These are phyloP conservation scores for Rhabdornis inornatus DNA, from an alignment of 2,113 vertebrate species.

Conservation along the genomic window DNA sequence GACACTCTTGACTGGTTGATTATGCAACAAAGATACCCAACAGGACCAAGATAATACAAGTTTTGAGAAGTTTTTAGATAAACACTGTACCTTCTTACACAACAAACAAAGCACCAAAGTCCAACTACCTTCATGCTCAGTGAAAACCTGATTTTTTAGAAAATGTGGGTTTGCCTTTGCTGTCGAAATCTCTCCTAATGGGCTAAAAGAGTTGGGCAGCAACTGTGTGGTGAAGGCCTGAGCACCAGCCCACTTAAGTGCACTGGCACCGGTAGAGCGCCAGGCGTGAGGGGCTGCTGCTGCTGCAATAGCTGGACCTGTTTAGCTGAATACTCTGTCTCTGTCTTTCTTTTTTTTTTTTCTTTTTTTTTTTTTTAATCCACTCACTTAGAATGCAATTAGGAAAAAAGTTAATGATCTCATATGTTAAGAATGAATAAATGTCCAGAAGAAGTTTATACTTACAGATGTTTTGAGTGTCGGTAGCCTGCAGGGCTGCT, in stretches of 20 bases:
- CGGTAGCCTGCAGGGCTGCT: constrained; percentile 35
- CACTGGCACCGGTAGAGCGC: constrained; percentile 65
- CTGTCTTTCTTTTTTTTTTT: not conserved
- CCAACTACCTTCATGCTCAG: not conserved
- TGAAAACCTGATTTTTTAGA: constrained; percentile 6
- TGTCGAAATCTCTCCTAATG: not conserved
- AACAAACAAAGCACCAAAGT: not conserved
- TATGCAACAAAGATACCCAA: accelerated
- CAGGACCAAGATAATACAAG: not conserved
- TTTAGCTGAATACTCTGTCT: constrained; percentile 36
- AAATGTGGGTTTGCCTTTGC: not conserved
- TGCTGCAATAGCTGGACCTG: constrained; percentile 67
- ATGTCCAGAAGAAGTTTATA: constrained; percentile 70
- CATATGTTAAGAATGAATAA: constrained; percentile 69
- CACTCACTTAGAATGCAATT: not conserved
- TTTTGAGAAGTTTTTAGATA: not conserved
- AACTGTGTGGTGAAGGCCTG: constrained; percentile 40
- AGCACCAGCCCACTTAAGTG: constrained; percentile 56
- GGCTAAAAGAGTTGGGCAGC: constrained; percentile 20
- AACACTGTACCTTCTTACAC: accelerated
- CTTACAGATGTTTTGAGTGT: constrained; percentile 68
- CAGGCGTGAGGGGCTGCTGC: constrained; percentile 39
- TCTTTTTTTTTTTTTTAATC: not conserved
- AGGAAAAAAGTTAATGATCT: constrained; percentile 73
- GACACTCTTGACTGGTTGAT: not conserved